Evolutionary conservation across 2,113 vertebrate species (phyloP), one percentile per base, ranked within the genome.

Genomic region (Ramphastos sulfuratus): DNA sequence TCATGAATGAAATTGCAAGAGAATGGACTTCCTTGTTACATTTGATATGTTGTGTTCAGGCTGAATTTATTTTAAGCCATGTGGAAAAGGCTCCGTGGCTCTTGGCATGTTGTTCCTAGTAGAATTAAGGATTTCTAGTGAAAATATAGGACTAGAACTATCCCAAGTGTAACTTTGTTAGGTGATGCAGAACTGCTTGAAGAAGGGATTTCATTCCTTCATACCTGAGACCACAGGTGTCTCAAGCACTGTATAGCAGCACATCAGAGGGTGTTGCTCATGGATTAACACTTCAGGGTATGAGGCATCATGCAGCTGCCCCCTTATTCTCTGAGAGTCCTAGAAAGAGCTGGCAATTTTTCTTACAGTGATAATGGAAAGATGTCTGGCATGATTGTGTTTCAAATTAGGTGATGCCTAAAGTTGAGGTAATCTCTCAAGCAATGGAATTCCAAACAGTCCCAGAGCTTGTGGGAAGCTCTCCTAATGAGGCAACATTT

Each of bases 361-460:
- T 77, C 42, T 73, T 79, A 9, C 70, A 5, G 20, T 54, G 79
- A 94, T 91, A 93, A 87, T 91, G 48, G 64, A 71, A 92, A 80
- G 67, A 77, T 61, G 75, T 92, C 5, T 31, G 56, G 20, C 70
- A 39, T 52, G 81, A 87, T 33, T 79, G 66, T 82, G 35, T 93
- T 95, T 93, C 78, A 84, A 46, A 95, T 93, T 92, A 94, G 81
- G 71, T 87, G 89, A 80, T 92, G 78, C 60, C 75, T 82, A 67
- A 76, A 50, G 60, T 33, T 93, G 89, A 92, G 48, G 71, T 95
- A 42, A 91, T 82, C 82, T 82, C 52, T 56, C 9, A n/a, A 91
- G 67, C 42, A 15, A 56, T 82, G 75, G 85, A 89, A 94, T 95
- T 90, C 89, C 84, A 79, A 94, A 79, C 48, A 87, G 89, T 77